Evolutionary conservation across 2,888 invertebrate species (phyloP).

Genomic region (Ormia ochracea): DNA sequence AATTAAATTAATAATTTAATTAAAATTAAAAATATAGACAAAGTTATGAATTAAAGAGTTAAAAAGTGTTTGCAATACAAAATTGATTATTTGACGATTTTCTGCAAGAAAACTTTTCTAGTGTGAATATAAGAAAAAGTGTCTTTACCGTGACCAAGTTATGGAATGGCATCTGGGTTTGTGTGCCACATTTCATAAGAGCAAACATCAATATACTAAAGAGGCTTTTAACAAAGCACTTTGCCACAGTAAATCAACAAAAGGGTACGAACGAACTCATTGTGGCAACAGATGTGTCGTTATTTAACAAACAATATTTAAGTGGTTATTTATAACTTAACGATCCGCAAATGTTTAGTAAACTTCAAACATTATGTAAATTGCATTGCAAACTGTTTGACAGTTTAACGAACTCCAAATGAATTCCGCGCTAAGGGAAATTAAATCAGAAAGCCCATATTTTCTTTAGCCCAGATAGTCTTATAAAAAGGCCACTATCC

Average conservation of each 20-base stretch:
- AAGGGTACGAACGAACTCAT: no score
- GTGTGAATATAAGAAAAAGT: no score
- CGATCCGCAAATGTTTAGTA: background rate
- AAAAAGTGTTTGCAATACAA: no score
- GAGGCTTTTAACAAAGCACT: background rate
- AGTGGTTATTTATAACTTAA: slow-evolving; percentile 2
- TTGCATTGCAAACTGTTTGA: background rate
- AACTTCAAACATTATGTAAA: background rate
- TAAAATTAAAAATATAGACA: no score
- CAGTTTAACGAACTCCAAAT: slow-evolving; percentile 9
- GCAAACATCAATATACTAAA: background rate
- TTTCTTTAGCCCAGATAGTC: background rate
- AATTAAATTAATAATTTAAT: no score
- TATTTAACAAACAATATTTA: slow-evolving; percentile 12
- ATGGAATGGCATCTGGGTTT: no score
- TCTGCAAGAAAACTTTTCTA: no score
- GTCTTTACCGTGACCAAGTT: no score
- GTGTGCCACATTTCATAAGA: background rate
- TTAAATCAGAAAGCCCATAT: background rate
- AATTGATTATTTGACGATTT: no score
- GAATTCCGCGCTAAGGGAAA: background rate
- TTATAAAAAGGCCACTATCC: background rate
- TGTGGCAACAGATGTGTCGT: background rate
- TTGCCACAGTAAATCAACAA: background rate
- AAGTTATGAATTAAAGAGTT: no score